These are phyloP conservation scores for Neopipo cinnamomea DNA, from an alignment of 2,113 vertebrate species.

Conservation along the genomic window DNA sequence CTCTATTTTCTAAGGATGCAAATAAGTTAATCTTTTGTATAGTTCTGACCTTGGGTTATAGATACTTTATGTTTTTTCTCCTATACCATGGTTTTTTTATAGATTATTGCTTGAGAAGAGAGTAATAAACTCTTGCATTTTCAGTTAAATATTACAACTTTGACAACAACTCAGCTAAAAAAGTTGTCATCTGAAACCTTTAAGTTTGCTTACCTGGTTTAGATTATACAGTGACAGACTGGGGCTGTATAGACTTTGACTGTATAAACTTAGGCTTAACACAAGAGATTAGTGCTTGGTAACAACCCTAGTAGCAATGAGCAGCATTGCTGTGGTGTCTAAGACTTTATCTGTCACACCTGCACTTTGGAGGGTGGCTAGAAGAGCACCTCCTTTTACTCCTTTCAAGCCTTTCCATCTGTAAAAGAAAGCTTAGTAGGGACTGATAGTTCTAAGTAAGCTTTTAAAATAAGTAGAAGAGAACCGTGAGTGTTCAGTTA, in stretches of 20 bases:
- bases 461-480: not conserved
- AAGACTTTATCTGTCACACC: not conserved
- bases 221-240: not conserved
- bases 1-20: not conserved
- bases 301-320: not conserved
- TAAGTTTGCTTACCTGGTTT: not conserved
- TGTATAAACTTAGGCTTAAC: not conserved
- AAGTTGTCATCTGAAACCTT: not conserved
- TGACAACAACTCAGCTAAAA: not conserved
- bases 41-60: not conserved
- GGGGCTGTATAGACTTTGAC: not conserved
- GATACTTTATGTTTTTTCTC: not conserved
- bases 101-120: not conserved
- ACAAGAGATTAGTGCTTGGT: not conserved
- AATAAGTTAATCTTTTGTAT: not conserved
- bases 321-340: fast-evolving
- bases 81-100: fast-evolving
- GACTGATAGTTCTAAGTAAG: not conserved
- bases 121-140: not conserved
- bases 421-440: not conserved
- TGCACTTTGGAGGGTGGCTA: not conserved
- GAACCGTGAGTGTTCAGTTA: not conserved
- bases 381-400: not conserved
- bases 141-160: not conserved
- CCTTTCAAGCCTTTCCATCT: not conserved